Conservation (phyloP, 2,797 vertebrate genomes). For the Sparidentex hasta region DNA sequence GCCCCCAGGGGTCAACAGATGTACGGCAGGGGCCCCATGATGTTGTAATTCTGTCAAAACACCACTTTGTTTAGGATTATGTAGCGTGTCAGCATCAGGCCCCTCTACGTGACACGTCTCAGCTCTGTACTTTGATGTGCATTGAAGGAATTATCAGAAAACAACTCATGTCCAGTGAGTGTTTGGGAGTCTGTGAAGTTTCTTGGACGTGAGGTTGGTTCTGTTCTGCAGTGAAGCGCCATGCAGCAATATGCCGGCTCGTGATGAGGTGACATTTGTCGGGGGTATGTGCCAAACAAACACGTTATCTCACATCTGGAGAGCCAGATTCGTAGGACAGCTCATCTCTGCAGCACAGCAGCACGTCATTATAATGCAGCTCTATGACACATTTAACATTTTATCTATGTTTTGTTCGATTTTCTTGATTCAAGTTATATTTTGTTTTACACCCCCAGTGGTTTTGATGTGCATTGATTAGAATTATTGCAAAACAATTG, state of each 20-base stretch:
- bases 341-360: no score
- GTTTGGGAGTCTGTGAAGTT: background rate
- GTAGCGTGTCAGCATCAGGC: background rate
- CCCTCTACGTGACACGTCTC: background rate
- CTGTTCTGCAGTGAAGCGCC: no score
- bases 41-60: constrained; percentile 2
- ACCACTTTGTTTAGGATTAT: background rate
- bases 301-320: no score
- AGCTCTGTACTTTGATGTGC: background rate
- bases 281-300: no score
- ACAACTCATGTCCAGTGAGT: background rate
- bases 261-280: no score
- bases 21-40: background rate
- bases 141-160: background rate
- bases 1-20: background rate
- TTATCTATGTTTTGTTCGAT: no score
- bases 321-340: no score
- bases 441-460: no score
- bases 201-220: background rate
- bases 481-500: background rate
- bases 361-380: no score
- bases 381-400: no score
- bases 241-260: no score
- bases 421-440: no score
- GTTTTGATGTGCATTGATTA: background rate